A percentile compares a stretch with the other conserved stretches of the same genome.
These are phyloP conservation scores for Mobula birostris DNA, from an alignment of 2,113 vertebrate genomes.

Conservation along the genomic window DNA sequence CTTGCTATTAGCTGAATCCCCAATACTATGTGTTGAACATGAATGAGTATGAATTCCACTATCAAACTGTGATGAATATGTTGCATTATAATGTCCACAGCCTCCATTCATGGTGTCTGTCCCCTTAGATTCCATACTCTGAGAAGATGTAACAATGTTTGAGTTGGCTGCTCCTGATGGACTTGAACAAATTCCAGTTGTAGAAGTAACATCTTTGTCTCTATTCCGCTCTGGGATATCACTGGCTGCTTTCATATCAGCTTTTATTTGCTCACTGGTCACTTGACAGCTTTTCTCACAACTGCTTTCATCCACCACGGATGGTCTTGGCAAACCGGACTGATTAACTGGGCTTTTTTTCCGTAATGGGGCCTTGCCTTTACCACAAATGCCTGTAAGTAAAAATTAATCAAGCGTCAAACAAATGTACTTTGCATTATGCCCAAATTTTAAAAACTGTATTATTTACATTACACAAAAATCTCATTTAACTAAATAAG, in stretches of 20 bases:
- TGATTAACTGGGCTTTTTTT: slow-evolving; percentile 61
- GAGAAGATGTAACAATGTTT: slow-evolving; percentile 48
- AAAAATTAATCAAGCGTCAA: slow-evolving; percentile 39
- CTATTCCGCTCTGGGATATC: slow-evolving; percentile 71
- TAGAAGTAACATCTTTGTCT: slow-evolving; percentile 54
- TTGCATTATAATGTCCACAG: slow-evolving; percentile 36
- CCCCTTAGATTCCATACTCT: slow-evolving; percentile 52
- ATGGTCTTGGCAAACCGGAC: slow-evolving; percentile 53
- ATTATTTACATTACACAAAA: neutral
- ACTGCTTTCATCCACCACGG: slow-evolving; percentile 66
- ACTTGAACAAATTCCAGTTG: slow-evolving; percentile 50
- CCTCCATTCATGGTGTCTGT: slow-evolving; percentile 42
- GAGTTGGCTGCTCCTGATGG: slow-evolving; percentile 50
- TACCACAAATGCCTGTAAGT: slow-evolving; percentile 66
- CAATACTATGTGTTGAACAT: slow-evolving; percentile 53
- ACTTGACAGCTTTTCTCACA: slow-evolving; percentile 97
- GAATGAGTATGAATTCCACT: slow-evolving; percentile 48
- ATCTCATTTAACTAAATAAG: neutral
- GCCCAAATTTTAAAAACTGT: neutral
- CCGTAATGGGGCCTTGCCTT: slow-evolving; percentile 93
- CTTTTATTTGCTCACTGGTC: slow-evolving; percentile 96
- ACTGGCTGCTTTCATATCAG: slow-evolving; percentile 90
- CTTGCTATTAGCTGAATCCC: slow-evolving; percentile 47
- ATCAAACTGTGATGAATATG: slow-evolving; percentile 1
- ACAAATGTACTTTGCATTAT: neutral